These are phyloP conservation scores for Drosophila limbata DNA, from an alignment of 2,888 invertebrate genomes.

Conservation along the genomic window DNA sequence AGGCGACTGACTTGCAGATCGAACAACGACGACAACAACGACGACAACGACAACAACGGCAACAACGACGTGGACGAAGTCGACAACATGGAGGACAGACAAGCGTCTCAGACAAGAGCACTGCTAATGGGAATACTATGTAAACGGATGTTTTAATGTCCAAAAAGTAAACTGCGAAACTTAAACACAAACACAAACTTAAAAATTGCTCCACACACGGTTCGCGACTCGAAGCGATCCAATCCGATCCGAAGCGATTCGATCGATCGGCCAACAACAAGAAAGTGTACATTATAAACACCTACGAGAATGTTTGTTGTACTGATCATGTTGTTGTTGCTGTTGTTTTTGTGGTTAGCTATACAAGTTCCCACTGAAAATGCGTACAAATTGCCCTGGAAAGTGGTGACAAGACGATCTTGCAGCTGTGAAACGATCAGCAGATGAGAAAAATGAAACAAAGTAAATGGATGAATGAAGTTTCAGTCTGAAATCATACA, in stretches of 20 bases:
- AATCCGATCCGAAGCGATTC: slow-evolving; percentile 38
- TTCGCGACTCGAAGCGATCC: slow-evolving; percentile 12
- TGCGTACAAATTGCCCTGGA: slow-evolving; percentile 80
- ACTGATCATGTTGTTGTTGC: slow-evolving; percentile 22
- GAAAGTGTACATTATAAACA: slow-evolving; percentile 81
- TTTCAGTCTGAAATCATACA: slow-evolving; percentile 13
- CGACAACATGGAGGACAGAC: slow-evolving; percentile 55
- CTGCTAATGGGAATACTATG: slow-evolving; percentile 83
- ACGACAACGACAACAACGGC: slow-evolving; percentile 23
- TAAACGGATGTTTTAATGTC: slow-evolving; percentile 84
- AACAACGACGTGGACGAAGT: slow-evolving; percentile 27
- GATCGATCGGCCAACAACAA: slow-evolving; percentile 70
- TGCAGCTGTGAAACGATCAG: slow-evolving; percentile 51
- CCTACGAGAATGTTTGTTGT: slow-evolving; percentile 67
- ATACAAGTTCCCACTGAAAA: slow-evolving; percentile 72
- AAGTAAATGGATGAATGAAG: slow-evolving; percentile 56
- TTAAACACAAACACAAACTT: slow-evolving; percentile 57
- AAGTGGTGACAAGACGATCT: slow-evolving; percentile 79
- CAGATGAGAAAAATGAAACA: slow-evolving; percentile 45
- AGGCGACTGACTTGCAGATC: slow-evolving; percentile 46
- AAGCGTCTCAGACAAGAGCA: slow-evolving; percentile 74
- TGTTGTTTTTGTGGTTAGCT: slow-evolving; percentile 43
- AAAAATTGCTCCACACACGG: slow-evolving; percentile 59
- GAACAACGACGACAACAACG: slow-evolving; percentile 43
- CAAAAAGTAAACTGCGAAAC: slow-evolving; percentile 82